A percentile compares a stretch with the other conserved stretches of the same genome.
Evolutionary conservation across 2,888 invertebrate species (phyloP).

Genomic region (Andrena bucephala): DNA sequence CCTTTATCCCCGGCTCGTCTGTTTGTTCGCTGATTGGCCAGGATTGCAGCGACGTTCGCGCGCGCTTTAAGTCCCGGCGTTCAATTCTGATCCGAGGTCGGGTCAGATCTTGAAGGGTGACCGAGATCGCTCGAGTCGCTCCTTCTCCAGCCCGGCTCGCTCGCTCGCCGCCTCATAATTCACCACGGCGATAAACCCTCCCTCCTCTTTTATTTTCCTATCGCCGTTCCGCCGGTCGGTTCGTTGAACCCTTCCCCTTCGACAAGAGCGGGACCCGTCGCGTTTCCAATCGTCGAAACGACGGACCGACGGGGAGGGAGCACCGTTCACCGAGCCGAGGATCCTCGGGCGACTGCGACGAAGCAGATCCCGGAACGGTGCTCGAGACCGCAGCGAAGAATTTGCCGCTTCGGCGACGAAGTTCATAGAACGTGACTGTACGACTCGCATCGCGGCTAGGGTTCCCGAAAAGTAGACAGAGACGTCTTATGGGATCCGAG

Average conservation of each 20-base stretch:
- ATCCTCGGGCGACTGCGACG: background rate
- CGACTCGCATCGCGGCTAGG: background rate
- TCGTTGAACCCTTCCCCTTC: conserved; percentile 44
- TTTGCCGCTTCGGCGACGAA: too few relatives aligned
- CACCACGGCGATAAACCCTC: conserved; percentile 26
- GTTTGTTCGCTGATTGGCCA: conserved; percentile 83
- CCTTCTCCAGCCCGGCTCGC: background rate
- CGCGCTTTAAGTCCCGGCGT: conserved; percentile 63
- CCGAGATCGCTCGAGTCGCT: conserved; percentile 50
- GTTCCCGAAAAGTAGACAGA: background rate
- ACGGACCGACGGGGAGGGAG: background rate
- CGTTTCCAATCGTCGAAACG: background rate
- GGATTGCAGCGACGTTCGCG: conserved; percentile 74
- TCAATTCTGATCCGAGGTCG: conserved; percentile 72
- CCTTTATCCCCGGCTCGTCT: conserved; percentile 81
- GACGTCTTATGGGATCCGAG: background rate
- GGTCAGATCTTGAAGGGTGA: conserved; percentile 68
- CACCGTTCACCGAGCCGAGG: background rate
- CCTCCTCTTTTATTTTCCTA: conserved; percentile 14
- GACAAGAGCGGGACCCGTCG: conserved; percentile 21
- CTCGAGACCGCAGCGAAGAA: too few relatives aligned
- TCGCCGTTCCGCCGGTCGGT: conserved; percentile 13
- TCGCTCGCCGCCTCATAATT: conserved; percentile 31
- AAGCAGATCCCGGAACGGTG: background rate
- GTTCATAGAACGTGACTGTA: too few relatives aligned